phyloP scores from a whole-genome alignment of 2,888 invertebrate species.

The Morpho deidamia region DNA sequence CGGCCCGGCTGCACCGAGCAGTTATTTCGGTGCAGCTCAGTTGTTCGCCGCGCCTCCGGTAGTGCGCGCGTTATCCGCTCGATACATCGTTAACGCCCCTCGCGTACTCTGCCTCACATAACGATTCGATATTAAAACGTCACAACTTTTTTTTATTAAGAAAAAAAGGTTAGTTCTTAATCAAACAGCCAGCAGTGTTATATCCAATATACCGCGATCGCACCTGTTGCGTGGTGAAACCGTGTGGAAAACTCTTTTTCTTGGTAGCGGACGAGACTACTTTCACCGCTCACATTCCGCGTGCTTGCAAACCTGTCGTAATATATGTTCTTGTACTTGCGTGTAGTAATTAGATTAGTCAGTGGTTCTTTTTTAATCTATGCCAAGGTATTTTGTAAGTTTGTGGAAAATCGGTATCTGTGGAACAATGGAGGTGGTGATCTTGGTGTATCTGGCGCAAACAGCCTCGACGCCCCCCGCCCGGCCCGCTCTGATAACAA shows the following conservation, averaged over 20 bases:
- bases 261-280: constrained; percentile 67
- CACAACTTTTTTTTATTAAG: constrained; percentile 13
- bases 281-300: constrained; percentile 72
- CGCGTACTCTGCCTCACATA: constrained; percentile 38
- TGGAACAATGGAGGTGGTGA: constrained; percentile 9
- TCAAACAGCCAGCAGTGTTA: constrained; percentile 10
- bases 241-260: constrained; percentile 73
- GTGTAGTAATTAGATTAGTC: constrained; percentile 19
- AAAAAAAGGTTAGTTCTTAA: background rate
- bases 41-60: constrained; percentile 60
- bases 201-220: constrained; percentile 3
- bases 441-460: constrained; percentile 24
- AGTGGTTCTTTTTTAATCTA: constrained; percentile 8
- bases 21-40: constrained; percentile 77
- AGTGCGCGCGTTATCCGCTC: constrained; percentile 51
- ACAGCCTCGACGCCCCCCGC: constrained; percentile 30
- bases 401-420: constrained; percentile 5
- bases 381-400: constrained; percentile 11
- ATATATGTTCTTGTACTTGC: constrained; percentile 27
- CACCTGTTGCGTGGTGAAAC: constrained; percentile 73
- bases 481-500: constrained; percentile 29
- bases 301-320: constrained; percentile 50
- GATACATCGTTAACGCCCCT: constrained; percentile 40
- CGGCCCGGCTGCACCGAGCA: constrained; percentile 72
- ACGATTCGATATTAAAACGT: constrained; percentile 25